Conservation (phyloP, 2,888 invertebrate genomes). For the Malacosoma neustria region DNA sequence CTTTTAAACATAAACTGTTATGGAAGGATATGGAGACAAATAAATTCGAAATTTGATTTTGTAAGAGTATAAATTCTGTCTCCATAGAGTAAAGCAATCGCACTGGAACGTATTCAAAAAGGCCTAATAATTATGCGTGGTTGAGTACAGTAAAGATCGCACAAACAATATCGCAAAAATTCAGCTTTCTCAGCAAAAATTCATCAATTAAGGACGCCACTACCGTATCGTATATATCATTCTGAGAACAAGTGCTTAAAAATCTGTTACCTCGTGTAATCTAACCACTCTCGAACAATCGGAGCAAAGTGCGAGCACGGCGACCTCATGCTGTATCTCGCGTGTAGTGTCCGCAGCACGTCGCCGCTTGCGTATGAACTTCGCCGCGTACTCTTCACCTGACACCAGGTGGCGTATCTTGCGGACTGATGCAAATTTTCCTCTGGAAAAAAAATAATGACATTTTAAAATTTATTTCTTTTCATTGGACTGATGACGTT, state of each 20-base stretch:
- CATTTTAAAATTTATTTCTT: too few species aligned
- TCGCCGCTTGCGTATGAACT: slow-evolving; percentile 93
- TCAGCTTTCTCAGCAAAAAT: not conserved
- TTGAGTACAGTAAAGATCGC: too few species aligned
- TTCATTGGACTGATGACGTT: too few species aligned
- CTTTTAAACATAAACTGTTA: too few species aligned
- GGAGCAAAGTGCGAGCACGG: slow-evolving; percentile 90
- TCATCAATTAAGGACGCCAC: not conserved
- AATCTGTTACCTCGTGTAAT: slow-evolving; percentile 90
- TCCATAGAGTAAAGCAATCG: too few species aligned
- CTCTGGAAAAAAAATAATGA: slow-evolving; percentile 80
- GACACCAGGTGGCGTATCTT: slow-evolving; percentile 91
- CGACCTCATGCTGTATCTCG: slow-evolving; percentile 95
- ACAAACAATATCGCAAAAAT: not conserved
- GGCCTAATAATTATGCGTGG: too few species aligned
- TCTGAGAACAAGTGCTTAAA: too few species aligned
- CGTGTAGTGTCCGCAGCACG: slow-evolving; percentile 89
- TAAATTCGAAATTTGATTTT: too few species aligned
- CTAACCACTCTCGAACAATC: slow-evolving; percentile 90
- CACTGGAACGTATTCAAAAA: too few species aligned
- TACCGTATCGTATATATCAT: not conserved
- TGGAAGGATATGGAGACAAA: too few species aligned
- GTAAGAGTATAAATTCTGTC: too few species aligned
- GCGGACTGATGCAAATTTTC: slow-evolving; percentile 96
- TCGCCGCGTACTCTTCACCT: slow-evolving; percentile 95